Conservation (phyloP, 2,797 vertebrate genomes). For the Gorsachius magnificus region DNA sequence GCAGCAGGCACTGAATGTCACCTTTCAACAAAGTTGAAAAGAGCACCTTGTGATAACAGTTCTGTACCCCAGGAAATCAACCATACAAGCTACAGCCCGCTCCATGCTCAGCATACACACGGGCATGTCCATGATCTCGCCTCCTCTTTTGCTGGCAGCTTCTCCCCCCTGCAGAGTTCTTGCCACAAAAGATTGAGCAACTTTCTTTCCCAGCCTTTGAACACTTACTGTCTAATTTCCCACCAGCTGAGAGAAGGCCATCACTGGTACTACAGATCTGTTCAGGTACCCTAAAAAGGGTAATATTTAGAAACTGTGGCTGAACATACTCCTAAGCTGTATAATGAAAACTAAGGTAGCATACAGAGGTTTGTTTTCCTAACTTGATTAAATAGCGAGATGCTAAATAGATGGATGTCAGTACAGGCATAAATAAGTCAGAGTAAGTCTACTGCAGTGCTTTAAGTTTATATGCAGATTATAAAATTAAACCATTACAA, state of each 20-base stretch:
- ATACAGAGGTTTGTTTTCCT: not conserved
- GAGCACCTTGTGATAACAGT: not conserved
- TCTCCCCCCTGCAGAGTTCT: not conserved
- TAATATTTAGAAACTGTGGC: not conserved
- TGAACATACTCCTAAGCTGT: not conserved
- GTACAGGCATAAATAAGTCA: not conserved
- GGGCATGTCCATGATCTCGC: not conserved
- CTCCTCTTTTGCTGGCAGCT: not conserved
- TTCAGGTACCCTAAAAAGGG: not conserved
- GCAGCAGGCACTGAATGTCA: not conserved
- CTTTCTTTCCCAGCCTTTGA: not conserved
- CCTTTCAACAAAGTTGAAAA: not conserved
- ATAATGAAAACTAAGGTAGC: not conserved
- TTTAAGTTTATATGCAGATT: slow-evolving; percentile 6
- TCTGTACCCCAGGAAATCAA: not conserved
- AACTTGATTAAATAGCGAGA: slow-evolving; percentile 1
- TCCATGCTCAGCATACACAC: not conserved
- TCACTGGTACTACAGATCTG: not conserved
- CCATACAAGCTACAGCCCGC: not conserved
- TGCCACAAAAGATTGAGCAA: not conserved
- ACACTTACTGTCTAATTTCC: not conserved
- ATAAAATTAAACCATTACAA: not conserved
- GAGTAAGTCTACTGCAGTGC: not conserved
- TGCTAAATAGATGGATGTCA: not conserved
- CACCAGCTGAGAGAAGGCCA: not conserved